phyloP scores from a whole-genome alignment of 2,113 vertebrate genomes.

The Trochalopteron elliotii region DNA sequence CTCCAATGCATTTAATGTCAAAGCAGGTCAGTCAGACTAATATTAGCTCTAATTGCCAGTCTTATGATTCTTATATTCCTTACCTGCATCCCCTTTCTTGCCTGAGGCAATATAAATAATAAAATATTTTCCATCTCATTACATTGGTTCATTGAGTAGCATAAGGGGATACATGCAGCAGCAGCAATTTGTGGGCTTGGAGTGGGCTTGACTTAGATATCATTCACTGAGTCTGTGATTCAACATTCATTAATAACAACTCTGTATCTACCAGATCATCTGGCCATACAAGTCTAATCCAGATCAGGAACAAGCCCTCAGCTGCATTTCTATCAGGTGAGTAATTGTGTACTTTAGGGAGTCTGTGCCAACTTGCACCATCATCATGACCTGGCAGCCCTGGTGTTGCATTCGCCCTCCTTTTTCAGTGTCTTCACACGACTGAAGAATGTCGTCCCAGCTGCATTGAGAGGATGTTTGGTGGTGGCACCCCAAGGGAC shows the following conservation, averaged over 20 bases:
- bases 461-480: background rate
- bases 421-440: fast-evolving
- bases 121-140: background rate
- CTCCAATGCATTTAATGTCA: background rate
- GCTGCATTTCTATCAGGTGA: background rate
- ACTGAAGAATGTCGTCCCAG: background rate
- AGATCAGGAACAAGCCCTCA: background rate
- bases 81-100: background rate
- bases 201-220: background rate
- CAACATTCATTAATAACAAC: background rate
- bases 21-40: background rate
- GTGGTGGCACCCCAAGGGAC: background rate
- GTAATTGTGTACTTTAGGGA: background rate
- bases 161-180: background rate
- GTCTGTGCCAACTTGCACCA: background rate
- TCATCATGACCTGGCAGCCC: background rate
- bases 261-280: background rate
- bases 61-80: background rate
- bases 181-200: background rate
- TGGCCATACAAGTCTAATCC: background rate
- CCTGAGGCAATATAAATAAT: background rate
- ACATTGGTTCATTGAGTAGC: background rate
- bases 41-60: background rate
- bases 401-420: background rate
- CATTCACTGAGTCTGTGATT: background rate